phyloP scores from a whole-genome alignment of 2,888 invertebrate genomes.

The Ophion ellenae region DNA sequence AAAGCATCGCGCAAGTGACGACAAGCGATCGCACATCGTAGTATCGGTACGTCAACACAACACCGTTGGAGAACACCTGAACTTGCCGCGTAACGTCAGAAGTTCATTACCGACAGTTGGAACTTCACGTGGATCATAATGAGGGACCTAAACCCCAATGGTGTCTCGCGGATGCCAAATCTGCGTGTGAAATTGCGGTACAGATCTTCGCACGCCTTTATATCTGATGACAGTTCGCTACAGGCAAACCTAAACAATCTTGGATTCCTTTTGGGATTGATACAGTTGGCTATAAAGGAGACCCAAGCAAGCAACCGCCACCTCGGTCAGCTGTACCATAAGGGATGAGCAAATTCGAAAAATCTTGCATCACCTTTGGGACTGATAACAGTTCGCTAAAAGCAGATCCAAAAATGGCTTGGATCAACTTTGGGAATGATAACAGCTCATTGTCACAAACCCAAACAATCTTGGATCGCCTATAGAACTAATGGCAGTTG shows the following conservation, averaged over 20 bases:
- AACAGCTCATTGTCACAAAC: too few relatives aligned
- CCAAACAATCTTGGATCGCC: neutral
- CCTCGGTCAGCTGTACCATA: too few relatives aligned
- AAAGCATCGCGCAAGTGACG: neutral
- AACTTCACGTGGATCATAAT: neutral
- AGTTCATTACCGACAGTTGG: neutral
- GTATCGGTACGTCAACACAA: neutral
- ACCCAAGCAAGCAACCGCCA: too few relatives aligned
- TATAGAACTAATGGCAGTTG: neutral
- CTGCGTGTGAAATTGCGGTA: neutral
- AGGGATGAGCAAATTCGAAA: too few relatives aligned
- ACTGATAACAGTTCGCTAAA: too few relatives aligned
- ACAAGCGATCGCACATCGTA: constrained; percentile 47
- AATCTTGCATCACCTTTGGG: too few relatives aligned
- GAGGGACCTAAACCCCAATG: neutral
- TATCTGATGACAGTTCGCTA: neutral
- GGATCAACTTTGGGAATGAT: too few relatives aligned
- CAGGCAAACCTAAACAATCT: neutral
- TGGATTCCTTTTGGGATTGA: neutral
- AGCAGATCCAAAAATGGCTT: too few relatives aligned
- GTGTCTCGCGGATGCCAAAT: neutral
- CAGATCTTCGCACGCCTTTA: neutral
- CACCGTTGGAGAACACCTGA: neutral
- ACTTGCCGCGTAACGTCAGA: neutral
- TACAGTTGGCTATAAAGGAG: neutral